These are phyloP conservation scores for Toxotes lorentzi DNA, from an alignment of 2,797 vertebrate genomes.

Conservation along the genomic window DNA sequence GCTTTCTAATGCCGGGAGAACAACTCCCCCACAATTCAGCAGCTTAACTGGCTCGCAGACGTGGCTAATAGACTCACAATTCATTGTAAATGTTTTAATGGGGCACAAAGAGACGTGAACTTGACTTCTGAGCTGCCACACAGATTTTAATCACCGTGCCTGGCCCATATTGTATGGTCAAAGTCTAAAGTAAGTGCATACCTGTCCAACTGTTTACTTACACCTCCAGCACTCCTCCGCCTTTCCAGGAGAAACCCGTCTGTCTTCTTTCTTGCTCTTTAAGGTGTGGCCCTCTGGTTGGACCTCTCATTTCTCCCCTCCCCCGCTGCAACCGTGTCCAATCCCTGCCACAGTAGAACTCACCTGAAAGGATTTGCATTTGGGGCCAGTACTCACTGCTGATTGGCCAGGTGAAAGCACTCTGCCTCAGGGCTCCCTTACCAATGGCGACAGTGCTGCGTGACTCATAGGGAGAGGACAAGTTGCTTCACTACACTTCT, in stretches of 20 bases:
- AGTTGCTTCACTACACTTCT: slow-evolving; percentile 87
- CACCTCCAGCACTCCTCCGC: slow-evolving; percentile 58
- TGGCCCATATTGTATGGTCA: slow-evolving; percentile 65
- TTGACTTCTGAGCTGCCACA: slow-evolving; percentile 38
- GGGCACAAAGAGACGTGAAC: slow-evolving; percentile 42
- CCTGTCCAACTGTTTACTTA: slow-evolving; percentile 71
- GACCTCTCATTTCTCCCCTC: slow-evolving; percentile 72
- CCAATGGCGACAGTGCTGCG: slow-evolving; percentile 82
- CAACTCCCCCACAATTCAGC: slow-evolving; percentile 53
- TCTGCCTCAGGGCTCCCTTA: slow-evolving; percentile 76
- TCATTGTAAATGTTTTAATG: slow-evolving; percentile 56
- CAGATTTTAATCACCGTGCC: slow-evolving; percentile 50
- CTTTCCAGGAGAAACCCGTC: slow-evolving; percentile 77
- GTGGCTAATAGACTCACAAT: slow-evolving; percentile 36
- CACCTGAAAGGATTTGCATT: slow-evolving; percentile 89
- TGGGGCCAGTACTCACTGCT: slow-evolving; percentile 63
- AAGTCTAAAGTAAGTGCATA: slow-evolving; percentile 75
- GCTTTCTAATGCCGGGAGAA: slow-evolving; percentile 34
- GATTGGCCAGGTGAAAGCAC: slow-evolving; percentile 83
- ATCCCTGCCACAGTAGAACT: slow-evolving; percentile 73
- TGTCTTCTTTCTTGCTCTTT: slow-evolving; percentile 75
- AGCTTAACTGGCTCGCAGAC: slow-evolving; percentile 41
- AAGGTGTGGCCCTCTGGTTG: slow-evolving; percentile 81
- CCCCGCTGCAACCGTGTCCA: slow-evolving; percentile 69
- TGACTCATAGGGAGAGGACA: slow-evolving; percentile 88